A percentile compares a stretch with the other conserved stretches of the same genome.
phyloP scores from a whole-genome alignment of 2,113 vertebrate species.

The Ondatra zibethicus region DNA sequence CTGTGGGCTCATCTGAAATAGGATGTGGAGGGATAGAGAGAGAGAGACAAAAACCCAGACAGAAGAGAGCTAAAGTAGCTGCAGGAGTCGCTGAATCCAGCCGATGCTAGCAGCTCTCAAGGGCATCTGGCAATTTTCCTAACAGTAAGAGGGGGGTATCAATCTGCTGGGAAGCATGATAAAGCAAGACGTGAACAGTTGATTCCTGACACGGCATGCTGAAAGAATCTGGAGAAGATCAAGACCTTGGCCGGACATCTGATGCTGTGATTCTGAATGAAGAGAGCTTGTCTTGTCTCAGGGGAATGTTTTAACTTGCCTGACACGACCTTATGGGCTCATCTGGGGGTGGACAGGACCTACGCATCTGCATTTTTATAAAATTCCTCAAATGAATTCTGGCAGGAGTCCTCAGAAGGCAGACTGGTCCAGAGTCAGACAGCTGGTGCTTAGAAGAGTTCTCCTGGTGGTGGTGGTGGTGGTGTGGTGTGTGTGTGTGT shows the following conservation, averaged over 20 bases:
- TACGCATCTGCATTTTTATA: neutral
- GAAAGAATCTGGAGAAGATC: neutral
- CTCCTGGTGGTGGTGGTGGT: neutral
- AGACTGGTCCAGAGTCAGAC: neutral
- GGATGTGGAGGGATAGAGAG: neutral
- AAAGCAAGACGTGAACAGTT: neutral
- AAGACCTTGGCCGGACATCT: neutral
- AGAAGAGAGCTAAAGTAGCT: neutral
- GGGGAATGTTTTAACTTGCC: neutral
- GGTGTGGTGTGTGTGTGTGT: neutral
- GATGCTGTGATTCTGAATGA: neutral
- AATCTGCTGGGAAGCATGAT: neutral
- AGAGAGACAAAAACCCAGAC: neutral
- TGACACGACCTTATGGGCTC: neutral
- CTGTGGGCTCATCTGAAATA: neutral
- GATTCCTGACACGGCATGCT: neutral
- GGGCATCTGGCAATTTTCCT: neutral
- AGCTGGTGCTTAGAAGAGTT: neutral
- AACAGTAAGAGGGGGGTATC: neutral
- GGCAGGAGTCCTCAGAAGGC: neutral
- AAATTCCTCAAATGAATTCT: slow-evolving; percentile 18
- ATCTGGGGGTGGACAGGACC: neutral
- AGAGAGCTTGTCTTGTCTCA: neutral
- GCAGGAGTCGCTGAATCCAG: neutral
- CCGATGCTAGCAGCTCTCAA: neutral